phyloP scores from a whole-genome alignment of 2,113 vertebrate species.

The Phoxinus phoxinus region DNA sequence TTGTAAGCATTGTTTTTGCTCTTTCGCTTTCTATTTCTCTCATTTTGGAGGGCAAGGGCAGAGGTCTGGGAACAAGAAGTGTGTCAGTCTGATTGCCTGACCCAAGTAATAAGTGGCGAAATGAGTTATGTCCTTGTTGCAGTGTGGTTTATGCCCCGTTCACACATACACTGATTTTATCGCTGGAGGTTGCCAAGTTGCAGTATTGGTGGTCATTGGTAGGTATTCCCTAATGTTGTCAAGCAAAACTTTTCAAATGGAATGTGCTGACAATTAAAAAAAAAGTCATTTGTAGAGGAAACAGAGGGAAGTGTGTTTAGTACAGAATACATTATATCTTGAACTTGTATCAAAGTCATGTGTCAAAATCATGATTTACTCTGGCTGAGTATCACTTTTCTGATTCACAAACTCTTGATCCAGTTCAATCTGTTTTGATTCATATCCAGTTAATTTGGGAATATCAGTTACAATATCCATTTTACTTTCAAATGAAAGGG shows the following conservation, averaged over 20 bases:
- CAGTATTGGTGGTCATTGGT: not conserved
- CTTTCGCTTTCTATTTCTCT: not conserved
- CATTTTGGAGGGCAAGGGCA: constrained; percentile 11
- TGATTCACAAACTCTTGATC: not conserved
- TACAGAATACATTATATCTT: no score
- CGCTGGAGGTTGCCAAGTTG: not conserved
- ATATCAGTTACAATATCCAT: not conserved
- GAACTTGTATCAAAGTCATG: no score
- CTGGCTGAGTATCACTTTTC: no score
- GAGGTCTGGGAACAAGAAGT: constrained; percentile 7
- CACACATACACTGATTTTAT: not conserved
- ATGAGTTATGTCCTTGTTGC: constrained; percentile 12
- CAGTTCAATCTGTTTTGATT: not conserved
- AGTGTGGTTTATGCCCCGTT: constrained; percentile 1
- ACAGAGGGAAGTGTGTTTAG: no score
- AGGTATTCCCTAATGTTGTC: not conserved
- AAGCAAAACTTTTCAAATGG: not conserved
- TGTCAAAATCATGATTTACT: no score
- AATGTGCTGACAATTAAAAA: not conserved
- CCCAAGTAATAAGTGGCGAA: constrained; percentile 26
- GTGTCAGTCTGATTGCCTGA: constrained; percentile 39
- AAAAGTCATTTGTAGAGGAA: no score
- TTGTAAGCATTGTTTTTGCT: not conserved
- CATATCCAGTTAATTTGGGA: not conserved
- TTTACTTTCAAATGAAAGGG: not conserved